These are phyloP conservation scores for Zosterops hypoxanthus DNA, from an alignment of 2,113 vertebrate species.

Conservation along the genomic window DNA sequence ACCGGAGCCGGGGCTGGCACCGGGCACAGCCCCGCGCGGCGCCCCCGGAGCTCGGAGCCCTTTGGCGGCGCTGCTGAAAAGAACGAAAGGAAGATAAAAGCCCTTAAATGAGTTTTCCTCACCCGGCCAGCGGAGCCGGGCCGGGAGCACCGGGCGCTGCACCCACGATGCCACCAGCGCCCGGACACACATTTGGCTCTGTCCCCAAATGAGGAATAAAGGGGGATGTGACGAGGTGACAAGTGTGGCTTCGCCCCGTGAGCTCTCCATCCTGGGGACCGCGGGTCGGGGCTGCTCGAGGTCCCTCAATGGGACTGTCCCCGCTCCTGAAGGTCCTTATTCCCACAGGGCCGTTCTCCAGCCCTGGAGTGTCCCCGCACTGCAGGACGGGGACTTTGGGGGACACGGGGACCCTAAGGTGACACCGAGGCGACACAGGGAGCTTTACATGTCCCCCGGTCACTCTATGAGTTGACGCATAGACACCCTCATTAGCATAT, in stretches of 20 bases:
- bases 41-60: background rate
- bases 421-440: background rate
- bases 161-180: background rate
- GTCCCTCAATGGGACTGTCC: background rate
- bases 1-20: background rate
- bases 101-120: background rate
- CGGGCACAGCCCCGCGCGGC: too few relatives aligned
- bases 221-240: background rate
- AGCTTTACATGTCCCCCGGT: fast-evolving
- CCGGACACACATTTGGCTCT: background rate
- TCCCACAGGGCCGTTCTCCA: background rate
- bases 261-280: background rate
- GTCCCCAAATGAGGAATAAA: background rate
- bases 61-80: background rate
- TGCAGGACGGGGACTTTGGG: background rate
- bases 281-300: background rate
- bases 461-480: fast-evolving
- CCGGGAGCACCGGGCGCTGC: background rate
- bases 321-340: background rate
- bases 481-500: fast-evolving
- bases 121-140: background rate
- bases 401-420: fast-evolving
- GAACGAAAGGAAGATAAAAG: background rate
- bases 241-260: background rate
- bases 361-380: fast-evolving